Percentiles rank a stretch among this genome's conserved stretches.
phyloP scores from a whole-genome alignment of 2,888 invertebrate species.

The Eretmocerus hayati region DNA sequence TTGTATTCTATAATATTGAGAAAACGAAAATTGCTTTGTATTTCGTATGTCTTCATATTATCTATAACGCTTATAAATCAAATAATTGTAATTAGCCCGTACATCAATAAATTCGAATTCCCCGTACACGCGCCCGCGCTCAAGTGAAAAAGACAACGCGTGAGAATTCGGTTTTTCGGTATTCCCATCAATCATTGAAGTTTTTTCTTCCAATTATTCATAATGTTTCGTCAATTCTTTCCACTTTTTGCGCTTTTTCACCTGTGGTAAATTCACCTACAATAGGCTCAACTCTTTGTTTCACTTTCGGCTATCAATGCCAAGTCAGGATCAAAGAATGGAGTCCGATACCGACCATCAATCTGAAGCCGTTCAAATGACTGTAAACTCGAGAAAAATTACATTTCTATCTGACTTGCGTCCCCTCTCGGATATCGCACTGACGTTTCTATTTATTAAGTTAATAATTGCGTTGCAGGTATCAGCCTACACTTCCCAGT shows the following conservation, averaged over 20 bases:
- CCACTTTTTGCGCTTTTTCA: not conserved
- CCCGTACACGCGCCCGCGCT: constrained; percentile 17
- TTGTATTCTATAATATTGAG: constrained; percentile 2
- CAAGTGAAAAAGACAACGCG: constrained; percentile 7
- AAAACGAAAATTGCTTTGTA: not conserved
- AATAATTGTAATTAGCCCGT: constrained; percentile 12
- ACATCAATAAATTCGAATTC: constrained; percentile 11
- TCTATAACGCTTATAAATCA: not conserved
- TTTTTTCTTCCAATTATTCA: not conserved
- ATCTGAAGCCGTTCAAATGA: no score
- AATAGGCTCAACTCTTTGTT: no score
- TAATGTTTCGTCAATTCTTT: not conserved
- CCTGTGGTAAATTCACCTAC: no score
- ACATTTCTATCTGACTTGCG: no score
- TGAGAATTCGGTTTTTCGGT: not conserved
- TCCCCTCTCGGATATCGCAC: no score
- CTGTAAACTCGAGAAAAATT: no score
- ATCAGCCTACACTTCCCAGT: no score
- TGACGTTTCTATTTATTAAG: no score
- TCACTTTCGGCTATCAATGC: no score
- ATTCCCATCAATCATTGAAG: not conserved
- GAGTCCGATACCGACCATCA: no score
- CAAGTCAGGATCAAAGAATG: no score
- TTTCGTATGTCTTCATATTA: not conserved
- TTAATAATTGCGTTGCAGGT: no score